Conservation (phyloP, 2,888 invertebrate species). For the Tenthredo distinguenda region DNA sequence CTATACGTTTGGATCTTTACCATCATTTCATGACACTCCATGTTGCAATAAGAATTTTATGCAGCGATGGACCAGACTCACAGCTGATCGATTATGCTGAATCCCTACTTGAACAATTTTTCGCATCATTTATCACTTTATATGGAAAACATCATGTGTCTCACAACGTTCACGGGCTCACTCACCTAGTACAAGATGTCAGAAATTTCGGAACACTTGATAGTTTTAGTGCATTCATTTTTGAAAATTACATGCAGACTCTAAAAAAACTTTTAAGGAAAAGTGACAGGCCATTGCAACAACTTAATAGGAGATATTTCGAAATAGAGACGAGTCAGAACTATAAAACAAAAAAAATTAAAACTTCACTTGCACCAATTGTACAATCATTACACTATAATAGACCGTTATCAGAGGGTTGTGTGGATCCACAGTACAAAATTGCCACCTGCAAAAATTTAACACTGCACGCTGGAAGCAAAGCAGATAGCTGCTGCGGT, state of each 20-base stretch:
- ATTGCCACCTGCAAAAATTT: neutral
- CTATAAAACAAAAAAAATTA: neutral
- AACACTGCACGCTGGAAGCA: neutral
- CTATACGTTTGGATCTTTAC: constrained; percentile 57
- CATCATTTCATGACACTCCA: constrained; percentile 61
- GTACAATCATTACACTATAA: neutral
- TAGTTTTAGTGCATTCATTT: constrained; percentile 59
- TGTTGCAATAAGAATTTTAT: constrained; percentile 55
- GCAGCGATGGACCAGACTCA: neutral
- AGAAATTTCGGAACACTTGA: constrained; percentile 57
- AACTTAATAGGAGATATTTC: neutral
- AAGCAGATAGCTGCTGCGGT: constrained; percentile 9
- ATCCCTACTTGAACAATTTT: neutral
- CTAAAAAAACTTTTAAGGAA: constrained; percentile 17
- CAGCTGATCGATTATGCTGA: neutral
- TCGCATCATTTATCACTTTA: neutral
- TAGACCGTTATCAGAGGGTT: neutral
- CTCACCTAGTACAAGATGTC: constrained; percentile 58
- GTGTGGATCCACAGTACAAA: neutral
- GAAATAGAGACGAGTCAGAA: neutral
- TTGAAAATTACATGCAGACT: constrained; percentile 57
- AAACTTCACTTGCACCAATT: neutral
- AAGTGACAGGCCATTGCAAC: neutral
- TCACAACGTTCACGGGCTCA: constrained; percentile 60
- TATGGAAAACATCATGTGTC: constrained; percentile 57